Evolutionary conservation across 2,113 vertebrate genomes (phyloP), one percentile per base, ranked within the genome.

Genomic region (Nyctereutes procyonoides): DNA sequence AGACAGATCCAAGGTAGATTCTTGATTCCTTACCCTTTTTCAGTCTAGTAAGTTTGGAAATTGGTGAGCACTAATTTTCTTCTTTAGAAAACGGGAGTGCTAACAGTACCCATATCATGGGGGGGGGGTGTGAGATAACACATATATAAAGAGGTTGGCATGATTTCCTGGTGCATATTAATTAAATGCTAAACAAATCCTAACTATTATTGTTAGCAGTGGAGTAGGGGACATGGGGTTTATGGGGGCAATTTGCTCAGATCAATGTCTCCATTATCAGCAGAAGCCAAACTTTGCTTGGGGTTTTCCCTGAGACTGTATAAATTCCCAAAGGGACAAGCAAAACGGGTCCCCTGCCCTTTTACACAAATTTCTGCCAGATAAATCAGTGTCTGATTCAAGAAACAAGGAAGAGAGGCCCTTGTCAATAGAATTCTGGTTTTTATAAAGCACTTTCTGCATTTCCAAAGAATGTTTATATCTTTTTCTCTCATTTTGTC

Each of bases 201-300:
- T 32, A 86, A 71, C 88, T 63, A 76, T 48, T 43, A 62, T 48
- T 13, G 12, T 86, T 48, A 24, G 22, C 43, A 74, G 20, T 38
- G 11, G 28, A 87, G 5, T 30, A 51, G 28, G 15, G 53, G 2
- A 92, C 48, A 13, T 32, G 55, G 56, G 32, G 63, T 80, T 1
- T 4, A 38, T 6, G 13, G 22, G 22, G 63, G 28, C 2, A 32
- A 74, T 96, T 93, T 93, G 24, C 92, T 96, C n/a, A 30, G 26
- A 85, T 82, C 77, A 32, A 16, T 77, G 63, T 87, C 80, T 96
- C 96, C 82, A 32, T 81, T 81, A 74, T 90, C 48, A 84, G 58
- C 48, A 60, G 84, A 90, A 96, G 74, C 32, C 26, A 82, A 74
- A 76, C 30, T 67, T 89, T 58, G 26, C 43, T 62, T 88, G 74